These are phyloP conservation scores for Neopelma chrysocephalum DNA, from an alignment of 2,797 vertebrate species.

Conservation along the genomic window DNA sequence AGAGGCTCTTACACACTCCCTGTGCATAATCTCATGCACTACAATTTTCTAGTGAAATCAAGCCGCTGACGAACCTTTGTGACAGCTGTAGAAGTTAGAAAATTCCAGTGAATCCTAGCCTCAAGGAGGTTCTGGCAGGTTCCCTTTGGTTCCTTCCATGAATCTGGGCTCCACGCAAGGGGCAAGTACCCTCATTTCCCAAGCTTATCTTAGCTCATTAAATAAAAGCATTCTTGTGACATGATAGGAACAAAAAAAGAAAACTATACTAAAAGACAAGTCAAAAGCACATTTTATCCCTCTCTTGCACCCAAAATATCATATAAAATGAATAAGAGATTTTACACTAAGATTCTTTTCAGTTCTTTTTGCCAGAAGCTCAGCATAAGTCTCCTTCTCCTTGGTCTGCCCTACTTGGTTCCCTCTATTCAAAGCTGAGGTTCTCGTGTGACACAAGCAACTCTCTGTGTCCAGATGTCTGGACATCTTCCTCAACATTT, in stretches of 20 bases:
- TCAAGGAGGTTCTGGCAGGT: not conserved
- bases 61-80: not conserved
- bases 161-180: rapidly evolving
- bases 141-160: not conserved
- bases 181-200: not conserved
- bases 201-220: not conserved
- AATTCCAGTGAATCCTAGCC: not conserved
- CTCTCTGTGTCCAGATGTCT: not conserved
- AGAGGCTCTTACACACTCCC: not conserved
- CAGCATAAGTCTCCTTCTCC: not conserved
- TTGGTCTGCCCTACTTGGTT: not conserved
- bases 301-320: not conserved
- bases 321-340: not conserved
- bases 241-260: not conserved
- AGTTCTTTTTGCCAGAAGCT: not conserved
- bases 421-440: not conserved
- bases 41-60: not conserved
- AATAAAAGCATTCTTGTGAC: not conserved
- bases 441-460: not conserved
- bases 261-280: not conserved
- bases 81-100: not conserved
- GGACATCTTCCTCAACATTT: not conserved
- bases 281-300: not conserved
- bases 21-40: not conserved
- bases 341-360: not conserved